Evolutionary conservation across 2,797 vertebrate species (phyloP).

Genomic region (Clarias platycephalus): DNA sequence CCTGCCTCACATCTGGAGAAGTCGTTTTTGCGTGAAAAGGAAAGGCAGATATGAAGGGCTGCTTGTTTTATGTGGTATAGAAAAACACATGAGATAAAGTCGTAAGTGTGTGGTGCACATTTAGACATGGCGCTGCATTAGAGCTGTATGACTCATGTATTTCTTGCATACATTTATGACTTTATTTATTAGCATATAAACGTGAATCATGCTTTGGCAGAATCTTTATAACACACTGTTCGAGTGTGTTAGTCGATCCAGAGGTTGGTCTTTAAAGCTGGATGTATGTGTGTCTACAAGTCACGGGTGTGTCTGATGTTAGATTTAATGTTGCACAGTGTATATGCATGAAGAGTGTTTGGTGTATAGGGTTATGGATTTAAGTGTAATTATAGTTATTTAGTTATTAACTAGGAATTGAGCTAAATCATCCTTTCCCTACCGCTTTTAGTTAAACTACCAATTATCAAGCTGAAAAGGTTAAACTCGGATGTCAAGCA

Average conservation of each 20-base stretch:
- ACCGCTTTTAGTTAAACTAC: background rate
- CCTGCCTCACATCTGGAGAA: conserved; percentile 55
- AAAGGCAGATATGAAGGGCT: conserved; percentile 28
- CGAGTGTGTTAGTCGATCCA: background rate
- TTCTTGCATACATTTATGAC: background rate
- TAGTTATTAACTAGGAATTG: background rate
- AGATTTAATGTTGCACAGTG: background rate
- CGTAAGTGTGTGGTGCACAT: background rate
- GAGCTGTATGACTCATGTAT: background rate
- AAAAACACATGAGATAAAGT: background rate
- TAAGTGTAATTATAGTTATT: background rate
- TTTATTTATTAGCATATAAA: background rate
- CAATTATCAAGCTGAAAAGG: background rate
- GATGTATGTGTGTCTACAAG: background rate
- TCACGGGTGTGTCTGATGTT: background rate
- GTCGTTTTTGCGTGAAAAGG: conserved; percentile 35
- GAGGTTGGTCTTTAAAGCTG: background rate
- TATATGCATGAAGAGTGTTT: background rate
- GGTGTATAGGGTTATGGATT: conserved; percentile 42
- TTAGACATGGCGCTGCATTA: background rate
- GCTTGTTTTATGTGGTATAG: conserved; percentile 46
- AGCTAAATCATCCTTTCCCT: background rate
- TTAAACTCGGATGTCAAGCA: conserved; percentile 53
- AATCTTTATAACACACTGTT: background rate
- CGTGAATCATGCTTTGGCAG: background rate